These are phyloP conservation scores for Contarinia nasturtii DNA, from an alignment of 1,140 invertebrate genomes.

Conservation along the genomic window DNA sequence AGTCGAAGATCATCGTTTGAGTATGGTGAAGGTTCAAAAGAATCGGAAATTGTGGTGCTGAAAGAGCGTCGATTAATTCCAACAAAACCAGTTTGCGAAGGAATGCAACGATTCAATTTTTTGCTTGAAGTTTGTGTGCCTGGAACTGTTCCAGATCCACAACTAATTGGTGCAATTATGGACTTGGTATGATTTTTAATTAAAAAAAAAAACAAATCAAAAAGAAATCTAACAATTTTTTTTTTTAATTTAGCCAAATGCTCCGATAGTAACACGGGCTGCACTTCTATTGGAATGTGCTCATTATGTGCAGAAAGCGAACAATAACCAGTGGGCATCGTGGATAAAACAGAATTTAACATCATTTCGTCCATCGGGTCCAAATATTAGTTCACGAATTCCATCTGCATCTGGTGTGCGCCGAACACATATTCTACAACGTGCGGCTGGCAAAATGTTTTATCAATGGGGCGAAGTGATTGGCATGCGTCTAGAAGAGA, in stretches of 20 bases:
- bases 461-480: constrained; percentile 56
- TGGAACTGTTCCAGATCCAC: constrained; percentile 85
- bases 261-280: constrained; percentile 79
- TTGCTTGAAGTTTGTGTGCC: constrained; percentile 88
- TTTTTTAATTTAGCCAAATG: constrained; percentile 61
- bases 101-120: constrained; percentile 70
- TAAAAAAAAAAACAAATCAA: too few relatives aligned
- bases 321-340: constrained; percentile 90
- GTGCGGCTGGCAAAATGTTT: constrained; percentile 87
- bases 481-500: constrained; percentile 70
- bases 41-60: constrained; percentile 69
- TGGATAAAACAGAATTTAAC: constrained; percentile 84
- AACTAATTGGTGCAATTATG: constrained; percentile 82
- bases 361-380: constrained; percentile 55
- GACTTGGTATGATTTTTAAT: constrained; percentile 67
- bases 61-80: constrained; percentile 68
- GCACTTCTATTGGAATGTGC: constrained; percentile 85
- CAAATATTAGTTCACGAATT: constrained; percentile 23
- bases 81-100: constrained; percentile 49
- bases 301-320: constrained; percentile 91
- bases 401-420: constrained; percentile 37
- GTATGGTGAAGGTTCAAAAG: constrained; percentile 50
- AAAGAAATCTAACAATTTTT: not conserved
- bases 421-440: constrained; percentile 63
- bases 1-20: constrained; percentile 69